Evolutionary conservation across 2,113 vertebrate genomes (phyloP).

Genomic region (Pantherophis guttatus): DNA sequence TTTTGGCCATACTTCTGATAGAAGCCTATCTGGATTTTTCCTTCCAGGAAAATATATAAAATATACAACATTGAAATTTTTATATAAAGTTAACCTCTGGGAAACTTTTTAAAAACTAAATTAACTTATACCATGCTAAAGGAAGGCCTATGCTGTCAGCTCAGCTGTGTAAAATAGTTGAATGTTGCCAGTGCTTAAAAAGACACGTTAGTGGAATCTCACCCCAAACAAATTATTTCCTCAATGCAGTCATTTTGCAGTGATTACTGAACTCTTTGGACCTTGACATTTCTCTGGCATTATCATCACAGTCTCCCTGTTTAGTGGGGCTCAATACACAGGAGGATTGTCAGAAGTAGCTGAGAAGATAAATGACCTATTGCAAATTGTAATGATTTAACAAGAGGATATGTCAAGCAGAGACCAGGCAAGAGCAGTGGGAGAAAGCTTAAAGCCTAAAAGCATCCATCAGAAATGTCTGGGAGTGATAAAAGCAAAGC

Average conservation of each 20-base stretch:
- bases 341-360: constrained; percentile 5
- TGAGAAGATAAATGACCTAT: constrained; percentile 37
- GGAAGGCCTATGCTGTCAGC: fast-evolving
- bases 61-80: not conserved
- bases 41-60: not conserved
- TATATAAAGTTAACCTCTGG: not conserved
- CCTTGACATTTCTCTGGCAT: not conserved
- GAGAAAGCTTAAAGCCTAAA: constrained; percentile 28
- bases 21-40: not conserved
- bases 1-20: not conserved
- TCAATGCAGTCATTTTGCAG: not conserved
- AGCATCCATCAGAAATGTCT: constrained; percentile 31
- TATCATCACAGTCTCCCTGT: not conserved
- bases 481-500: constrained; percentile 24
- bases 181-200: not conserved
- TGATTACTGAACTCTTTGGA: constrained; percentile 7
- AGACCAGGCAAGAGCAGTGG: not conserved
- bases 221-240: constrained; percentile 8
- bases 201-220: not conserved
- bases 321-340: not conserved
- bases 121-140: not conserved
- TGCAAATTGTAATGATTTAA: constrained; percentile 36
- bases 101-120: not conserved
- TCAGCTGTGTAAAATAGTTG: not conserved
- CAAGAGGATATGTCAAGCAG: constrained; percentile 29